Base-by-base conservation (phyloP, 2,888 invertebrate species). In the Netelia inedita region DNA sequence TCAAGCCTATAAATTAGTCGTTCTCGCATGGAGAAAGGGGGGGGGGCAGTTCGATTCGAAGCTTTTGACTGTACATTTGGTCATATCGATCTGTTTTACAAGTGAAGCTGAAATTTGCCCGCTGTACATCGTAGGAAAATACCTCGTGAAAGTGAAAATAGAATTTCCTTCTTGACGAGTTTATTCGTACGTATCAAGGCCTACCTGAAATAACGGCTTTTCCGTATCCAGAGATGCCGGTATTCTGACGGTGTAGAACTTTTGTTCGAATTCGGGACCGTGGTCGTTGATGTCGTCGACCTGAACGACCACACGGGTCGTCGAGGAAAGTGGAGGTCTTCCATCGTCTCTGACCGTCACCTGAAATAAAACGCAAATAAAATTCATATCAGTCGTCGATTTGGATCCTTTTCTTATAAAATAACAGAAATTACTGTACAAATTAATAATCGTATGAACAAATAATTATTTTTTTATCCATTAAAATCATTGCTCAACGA, bases 231-330 rank as follows among this genome's bases (percentile, higher is more conserved):
- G 92, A 53, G 95, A 94, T 57, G 96, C 95, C 72, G 97, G 97
- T 89, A 97, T 96, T 92, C 96, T 96, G 87, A 98, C 95, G 91
- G 97, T 96, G 94, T 98, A 98, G 92, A 97, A 96, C 87, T 96
- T 95, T 92, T 97, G 97, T 91, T 97, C 96, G 94, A 98, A 98
- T 89, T 96, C 96, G 1, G 98, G 98, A 85, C 96, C 95, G 94
- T 98, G 97, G 94, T 98, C 98, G 94, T 98, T 98, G 89, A 97
- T 94, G 93, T 98, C 98, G 61, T 95, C 95, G 43, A 99, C 96
- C 82, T 95, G 94, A 57, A 99, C 96, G 83, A 96, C 96, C 72
- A 99, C 97, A 89, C 97, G 95, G 74, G 97, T 97, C 43, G 97
- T 96, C 63, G 97, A 97, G 59, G 96, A 96, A 88, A 98, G 94